A percentile compares a stretch with the other conserved stretches of the same genome.
These are phyloP conservation scores for Arrhopalites spinosus DNA, from an alignment of 2,888 invertebrate genomes.

Conservation along the genomic window DNA sequence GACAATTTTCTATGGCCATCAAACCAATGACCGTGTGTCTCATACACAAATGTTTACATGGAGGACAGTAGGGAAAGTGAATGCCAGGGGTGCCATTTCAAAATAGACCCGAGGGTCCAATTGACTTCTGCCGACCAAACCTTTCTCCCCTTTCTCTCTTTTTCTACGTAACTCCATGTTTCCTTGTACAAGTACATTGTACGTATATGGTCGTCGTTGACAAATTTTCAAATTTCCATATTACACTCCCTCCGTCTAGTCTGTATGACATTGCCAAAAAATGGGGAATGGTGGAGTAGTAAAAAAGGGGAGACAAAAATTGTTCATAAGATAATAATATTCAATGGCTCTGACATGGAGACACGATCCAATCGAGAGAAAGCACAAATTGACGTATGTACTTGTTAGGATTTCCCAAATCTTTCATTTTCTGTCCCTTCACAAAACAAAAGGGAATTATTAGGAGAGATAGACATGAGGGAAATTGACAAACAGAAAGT, in stretches of 20 bases:
- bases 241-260: neutral
- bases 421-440: too few relatives aligned
- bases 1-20: too few relatives aligned
- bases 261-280: neutral
- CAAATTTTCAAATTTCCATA: conserved; percentile 47
- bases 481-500: neutral
- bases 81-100: conserved; percentile 56
- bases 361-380: neutral
- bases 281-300: neutral
- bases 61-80: conserved; percentile 23
- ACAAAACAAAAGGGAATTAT: neutral
- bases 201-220: conserved; percentile 39
- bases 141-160: neutral
- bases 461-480: neutral
- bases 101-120: conserved; percentile 55
- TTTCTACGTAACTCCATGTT: neutral
- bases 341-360: neutral
- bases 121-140: conserved; percentile 46
- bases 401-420: too few relatives aligned
- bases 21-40: too few relatives aligned
- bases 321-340: neutral
- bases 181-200: too few relatives aligned
- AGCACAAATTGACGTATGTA: too few relatives aligned
- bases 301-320: neutral
- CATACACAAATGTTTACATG: neutral